phyloP scores from a whole-genome alignment of 2,797 vertebrate species.

The Tauraco hartlaubi region DNA sequence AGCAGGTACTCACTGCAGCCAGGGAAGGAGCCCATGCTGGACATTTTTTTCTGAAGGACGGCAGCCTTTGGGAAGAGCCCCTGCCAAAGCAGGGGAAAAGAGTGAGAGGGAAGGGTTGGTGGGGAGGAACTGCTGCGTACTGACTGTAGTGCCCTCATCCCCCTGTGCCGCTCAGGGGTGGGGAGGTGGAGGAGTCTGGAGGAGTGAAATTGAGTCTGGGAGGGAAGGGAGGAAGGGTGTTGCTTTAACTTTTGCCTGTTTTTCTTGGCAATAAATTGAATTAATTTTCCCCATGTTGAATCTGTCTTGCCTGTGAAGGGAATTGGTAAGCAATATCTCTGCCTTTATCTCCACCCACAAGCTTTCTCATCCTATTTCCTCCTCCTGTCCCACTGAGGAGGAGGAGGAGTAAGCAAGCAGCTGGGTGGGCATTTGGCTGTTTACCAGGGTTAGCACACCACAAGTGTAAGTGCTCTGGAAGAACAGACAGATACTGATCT shows the following conservation, averaged over 20 bases:
- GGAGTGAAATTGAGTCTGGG: background rate
- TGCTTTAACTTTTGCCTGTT: background rate
- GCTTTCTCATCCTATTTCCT: background rate
- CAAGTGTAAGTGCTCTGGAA: background rate
- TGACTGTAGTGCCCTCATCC: fast-evolving
- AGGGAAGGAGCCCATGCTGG: background rate
- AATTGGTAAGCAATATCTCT: background rate
- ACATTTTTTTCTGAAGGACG: background rate
- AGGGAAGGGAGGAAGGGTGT: background rate
- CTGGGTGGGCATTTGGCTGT: background rate
- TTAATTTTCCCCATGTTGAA: background rate
- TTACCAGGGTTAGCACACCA: background rate
- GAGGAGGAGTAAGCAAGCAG: background rate
- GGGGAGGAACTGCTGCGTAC: fast-evolving
- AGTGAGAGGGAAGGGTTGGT: background rate
- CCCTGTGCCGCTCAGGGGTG: fast-evolving
- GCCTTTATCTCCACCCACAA: background rate
- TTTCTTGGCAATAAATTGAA: background rate
- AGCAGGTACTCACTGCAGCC: background rate
- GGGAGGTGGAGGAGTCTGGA: background rate
- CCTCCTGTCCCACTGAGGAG: background rate
- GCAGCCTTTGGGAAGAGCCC: background rate
- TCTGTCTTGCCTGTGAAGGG: background rate
- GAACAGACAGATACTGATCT: background rate
- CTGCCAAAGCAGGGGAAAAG: background rate